A percentile compares a stretch with the other conserved stretches of the same genome.
Conservation (phyloP, 2,113 vertebrate species). For the Silurus meridionalis region DNA sequence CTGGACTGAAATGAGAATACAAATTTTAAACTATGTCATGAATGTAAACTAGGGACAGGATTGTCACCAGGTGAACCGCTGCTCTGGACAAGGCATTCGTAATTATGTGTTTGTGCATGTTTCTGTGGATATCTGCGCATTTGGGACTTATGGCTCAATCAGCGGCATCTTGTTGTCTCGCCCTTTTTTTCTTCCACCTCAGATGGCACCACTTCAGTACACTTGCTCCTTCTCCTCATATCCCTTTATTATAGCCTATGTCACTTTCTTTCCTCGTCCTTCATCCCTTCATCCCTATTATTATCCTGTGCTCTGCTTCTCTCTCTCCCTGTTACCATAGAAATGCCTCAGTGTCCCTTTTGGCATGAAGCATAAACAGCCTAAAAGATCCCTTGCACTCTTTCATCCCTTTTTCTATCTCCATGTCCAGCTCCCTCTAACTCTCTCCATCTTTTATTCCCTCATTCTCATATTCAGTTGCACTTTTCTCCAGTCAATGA, state of each 20-base stretch:
- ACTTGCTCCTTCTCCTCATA: conserved; percentile 53
- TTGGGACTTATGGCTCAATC: conserved; percentile 38
- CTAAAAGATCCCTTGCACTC: conserved; percentile 61
- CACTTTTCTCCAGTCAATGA: conserved; percentile 73
- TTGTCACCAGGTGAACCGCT: conserved; percentile 5
- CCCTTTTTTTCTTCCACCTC: conserved; percentile 26
- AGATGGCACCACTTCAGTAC: conserved; percentile 55
- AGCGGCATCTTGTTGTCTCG: conserved; percentile 3
- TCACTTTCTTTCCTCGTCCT: conserved; percentile 48
- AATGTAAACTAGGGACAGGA: conserved; percentile 9
- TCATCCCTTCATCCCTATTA: conserved; percentile 57
- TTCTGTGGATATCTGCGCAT: not conserved
- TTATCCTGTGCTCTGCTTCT: conserved; percentile 58
- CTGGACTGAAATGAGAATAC: conserved; percentile 15
- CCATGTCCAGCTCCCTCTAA: conserved; percentile 30
- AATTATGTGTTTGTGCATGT: conserved; percentile 30
- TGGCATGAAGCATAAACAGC: conserved; percentile 41
- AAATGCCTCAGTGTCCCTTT: conserved; percentile 66
- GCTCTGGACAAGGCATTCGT: conserved; percentile 15
- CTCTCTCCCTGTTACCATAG: conserved; percentile 61
- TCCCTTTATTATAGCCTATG: conserved; percentile 61
- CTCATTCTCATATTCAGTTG: conserved; percentile 63
- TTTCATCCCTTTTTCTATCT: conserved; percentile 39
- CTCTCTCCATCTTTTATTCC: conserved; percentile 33
- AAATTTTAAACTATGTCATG: not conserved